Evolutionary conservation across 1,140 invertebrate species (phyloP).

Genomic region (Hermatobates lingyangjiaoensis): DNA sequence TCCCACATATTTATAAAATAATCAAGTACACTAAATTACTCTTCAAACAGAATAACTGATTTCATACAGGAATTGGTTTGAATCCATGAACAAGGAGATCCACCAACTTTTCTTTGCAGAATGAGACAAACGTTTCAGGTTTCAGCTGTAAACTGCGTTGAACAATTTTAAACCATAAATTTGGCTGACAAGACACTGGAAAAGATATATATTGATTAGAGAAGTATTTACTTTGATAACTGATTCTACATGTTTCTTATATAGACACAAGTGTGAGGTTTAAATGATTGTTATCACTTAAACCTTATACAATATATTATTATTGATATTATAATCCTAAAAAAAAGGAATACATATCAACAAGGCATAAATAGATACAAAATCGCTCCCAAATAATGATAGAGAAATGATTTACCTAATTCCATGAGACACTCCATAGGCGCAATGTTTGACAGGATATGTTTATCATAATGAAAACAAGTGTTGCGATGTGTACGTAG

Average conservation of each 20-base stretch:
- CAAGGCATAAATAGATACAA: neutral
- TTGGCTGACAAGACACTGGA: slow-evolving; percentile 22
- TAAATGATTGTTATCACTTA: neutral
- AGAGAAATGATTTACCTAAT: no score
- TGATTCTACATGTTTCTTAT: neutral
- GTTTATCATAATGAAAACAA: no score
- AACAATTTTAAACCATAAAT: slow-evolving; percentile 40
- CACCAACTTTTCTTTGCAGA: slow-evolving; percentile 31
- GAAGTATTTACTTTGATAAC: slow-evolving; percentile 3
- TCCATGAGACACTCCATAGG: no score
- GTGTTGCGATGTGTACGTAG: no score
- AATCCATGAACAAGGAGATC: slow-evolving; percentile 39
- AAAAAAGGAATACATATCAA: neutral
- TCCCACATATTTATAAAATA: neutral
- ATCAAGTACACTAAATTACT: neutral
- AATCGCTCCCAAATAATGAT: no score
- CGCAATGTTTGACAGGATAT: no score
- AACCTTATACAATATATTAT: neutral
- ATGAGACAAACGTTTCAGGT: slow-evolving; percentile 33
- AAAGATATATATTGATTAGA: slow-evolving; percentile 2
- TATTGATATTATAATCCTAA: neutral
- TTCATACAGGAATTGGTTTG: slow-evolving; percentile 27
- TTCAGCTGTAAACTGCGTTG: slow-evolving; percentile 31
- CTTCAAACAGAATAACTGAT: slow-evolving; percentile 24
- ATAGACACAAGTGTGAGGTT: neutral